Conservation (phyloP, 2,113 vertebrate genomes). For the Anoplopoma fimbria region DNA sequence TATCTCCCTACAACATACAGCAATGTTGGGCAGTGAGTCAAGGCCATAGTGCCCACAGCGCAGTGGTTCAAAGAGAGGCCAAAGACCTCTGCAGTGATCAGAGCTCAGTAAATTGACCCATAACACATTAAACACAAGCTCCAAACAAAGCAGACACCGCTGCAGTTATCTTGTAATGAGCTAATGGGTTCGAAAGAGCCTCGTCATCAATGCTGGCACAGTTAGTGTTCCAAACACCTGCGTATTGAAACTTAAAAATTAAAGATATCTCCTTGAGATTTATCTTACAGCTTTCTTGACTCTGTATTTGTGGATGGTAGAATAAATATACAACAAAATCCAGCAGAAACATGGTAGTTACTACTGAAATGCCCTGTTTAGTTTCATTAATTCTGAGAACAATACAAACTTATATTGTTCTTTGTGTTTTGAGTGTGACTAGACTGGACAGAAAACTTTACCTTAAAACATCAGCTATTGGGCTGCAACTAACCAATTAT, state of each 20-base stretch:
- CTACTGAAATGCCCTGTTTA: too few species aligned
- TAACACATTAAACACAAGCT: slow-evolving; percentile 10
- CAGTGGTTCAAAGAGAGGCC: slow-evolving; percentile 26
- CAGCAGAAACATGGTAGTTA: too few species aligned
- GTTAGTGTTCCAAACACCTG: neutral
- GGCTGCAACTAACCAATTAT: too few species aligned
- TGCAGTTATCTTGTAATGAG: slow-evolving; percentile 35
- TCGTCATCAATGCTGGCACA: neutral
- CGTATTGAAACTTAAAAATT: too few species aligned
- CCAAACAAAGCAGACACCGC: slow-evolving; percentile 8
- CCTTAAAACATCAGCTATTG: too few species aligned
- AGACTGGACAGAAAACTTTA: too few species aligned
- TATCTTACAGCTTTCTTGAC: too few species aligned
- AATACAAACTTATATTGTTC: too few species aligned
- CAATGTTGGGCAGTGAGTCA: slow-evolving; percentile 39
- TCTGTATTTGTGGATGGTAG: too few species aligned
- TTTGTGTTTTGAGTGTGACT: too few species aligned
- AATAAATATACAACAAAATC: too few species aligned
- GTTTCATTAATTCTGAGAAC: too few species aligned
- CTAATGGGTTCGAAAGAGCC: neutral
- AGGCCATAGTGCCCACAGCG: slow-evolving; percentile 14
- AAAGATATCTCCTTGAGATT: neutral
- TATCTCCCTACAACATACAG: slow-evolving; percentile 35
- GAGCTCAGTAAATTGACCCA: slow-evolving; percentile 12
- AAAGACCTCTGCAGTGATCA: slow-evolving; percentile 38